phyloP scores from a whole-genome alignment of 2,113 vertebrate species.

The Chiloscyllium plagiosum region DNA sequence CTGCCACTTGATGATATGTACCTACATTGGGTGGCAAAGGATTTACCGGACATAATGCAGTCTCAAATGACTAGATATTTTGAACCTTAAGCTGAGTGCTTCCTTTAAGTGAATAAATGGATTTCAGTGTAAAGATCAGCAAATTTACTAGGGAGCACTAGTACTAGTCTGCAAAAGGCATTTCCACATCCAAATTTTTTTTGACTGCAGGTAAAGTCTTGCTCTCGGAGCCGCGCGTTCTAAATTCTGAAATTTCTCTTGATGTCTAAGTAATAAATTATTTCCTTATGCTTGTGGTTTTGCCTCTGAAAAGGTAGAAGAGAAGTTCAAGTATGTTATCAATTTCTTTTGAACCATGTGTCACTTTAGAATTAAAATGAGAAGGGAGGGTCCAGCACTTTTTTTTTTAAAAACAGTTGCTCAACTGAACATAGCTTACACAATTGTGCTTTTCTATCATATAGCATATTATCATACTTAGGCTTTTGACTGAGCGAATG shows the following conservation, averaged over 20 bases:
- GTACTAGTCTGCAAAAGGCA: background rate
- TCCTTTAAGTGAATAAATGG: background rate
- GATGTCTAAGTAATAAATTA: background rate
- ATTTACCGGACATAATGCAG: background rate
- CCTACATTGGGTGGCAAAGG: background rate
- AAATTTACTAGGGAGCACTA: background rate
- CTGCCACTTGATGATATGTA: background rate
- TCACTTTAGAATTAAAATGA: background rate
- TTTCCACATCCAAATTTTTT: background rate
- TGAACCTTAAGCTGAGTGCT: background rate
- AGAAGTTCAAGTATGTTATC: background rate
- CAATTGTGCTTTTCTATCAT: background rate
- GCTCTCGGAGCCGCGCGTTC: background rate
- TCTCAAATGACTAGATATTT: background rate
- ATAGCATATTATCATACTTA: background rate
- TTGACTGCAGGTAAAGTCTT: background rate
- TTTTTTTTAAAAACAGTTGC: background rate
- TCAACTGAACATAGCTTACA: background rate
- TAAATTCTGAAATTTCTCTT: background rate
- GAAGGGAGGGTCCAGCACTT: background rate
- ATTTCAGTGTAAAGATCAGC: background rate
- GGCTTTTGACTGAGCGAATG: background rate
- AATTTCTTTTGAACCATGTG: background rate
- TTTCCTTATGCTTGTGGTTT: background rate
- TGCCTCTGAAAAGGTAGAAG: background rate